Evolutionary conservation across 1,140 invertebrate genomes (phyloP).

Genomic region (Eriosoma lanigerum): DNA sequence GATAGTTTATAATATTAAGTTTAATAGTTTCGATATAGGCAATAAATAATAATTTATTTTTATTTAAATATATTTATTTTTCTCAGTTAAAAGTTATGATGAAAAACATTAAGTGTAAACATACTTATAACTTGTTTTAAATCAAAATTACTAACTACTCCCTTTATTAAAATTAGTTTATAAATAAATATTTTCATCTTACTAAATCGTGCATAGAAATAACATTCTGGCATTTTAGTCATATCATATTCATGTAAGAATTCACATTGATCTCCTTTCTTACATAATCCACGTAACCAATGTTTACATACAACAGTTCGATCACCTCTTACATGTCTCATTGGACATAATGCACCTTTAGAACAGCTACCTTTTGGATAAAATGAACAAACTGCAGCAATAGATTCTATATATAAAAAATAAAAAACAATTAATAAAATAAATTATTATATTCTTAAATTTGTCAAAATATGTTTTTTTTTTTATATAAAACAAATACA

Average conservation of each 20-base stretch:
- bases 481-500: too few species aligned
- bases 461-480: too few species aligned
- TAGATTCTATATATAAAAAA: constrained; percentile 75
- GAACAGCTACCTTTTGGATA: constrained; percentile 77
- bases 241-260: constrained; percentile 99
- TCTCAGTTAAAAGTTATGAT: too few species aligned
- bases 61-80: too few species aligned
- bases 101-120: too few species aligned
- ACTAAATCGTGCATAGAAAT: constrained; percentile 96
- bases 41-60: too few species aligned
- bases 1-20: too few species aligned
- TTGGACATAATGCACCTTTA: constrained; percentile 90
- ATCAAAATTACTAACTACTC: too few species aligned
- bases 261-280: constrained; percentile 99
- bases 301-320: constrained; percentile 99
- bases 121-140: too few species aligned
- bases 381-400: constrained; percentile 93
- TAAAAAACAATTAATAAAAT: background rate
- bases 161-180: too few species aligned
- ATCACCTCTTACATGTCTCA: constrained; percentile 94
- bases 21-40: too few species aligned
- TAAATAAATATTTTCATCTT: constrained; percentile 59
- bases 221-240: constrained; percentile 99
- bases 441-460: too few species aligned
- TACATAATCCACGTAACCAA: constrained; percentile 97